These are phyloP conservation scores for Adelphocoris suturalis DNA, from an alignment of 2,888 invertebrate genomes.

Conservation along the genomic window DNA sequence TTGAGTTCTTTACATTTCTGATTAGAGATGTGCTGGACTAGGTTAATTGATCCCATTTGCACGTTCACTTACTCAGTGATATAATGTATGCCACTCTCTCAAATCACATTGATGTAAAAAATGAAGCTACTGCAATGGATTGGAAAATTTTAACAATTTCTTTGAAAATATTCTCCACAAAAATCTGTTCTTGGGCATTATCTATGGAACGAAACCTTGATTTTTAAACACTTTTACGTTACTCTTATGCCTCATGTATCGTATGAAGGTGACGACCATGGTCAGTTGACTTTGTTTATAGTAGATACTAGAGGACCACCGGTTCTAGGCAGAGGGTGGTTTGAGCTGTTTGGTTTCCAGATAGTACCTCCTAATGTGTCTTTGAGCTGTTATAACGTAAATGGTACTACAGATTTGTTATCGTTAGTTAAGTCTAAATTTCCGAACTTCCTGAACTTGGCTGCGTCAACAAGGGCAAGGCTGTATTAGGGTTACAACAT, in stretches of 20 bases:
- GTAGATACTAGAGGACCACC: not conserved
- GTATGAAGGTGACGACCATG: not conserved
- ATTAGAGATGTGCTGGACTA: too few species aligned
- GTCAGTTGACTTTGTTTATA: not conserved
- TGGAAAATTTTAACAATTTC: too few species aligned
- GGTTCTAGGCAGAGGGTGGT: not conserved
- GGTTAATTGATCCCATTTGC: too few species aligned
- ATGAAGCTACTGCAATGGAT: too few species aligned
- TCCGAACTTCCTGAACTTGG: conserved; percentile 72
- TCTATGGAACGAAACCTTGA: too few species aligned
- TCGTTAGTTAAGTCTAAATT: conserved; percentile 63
- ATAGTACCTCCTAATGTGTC: not conserved
- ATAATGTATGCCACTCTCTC: too few species aligned
- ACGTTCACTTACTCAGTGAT: too few species aligned
- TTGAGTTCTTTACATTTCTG: not conserved
- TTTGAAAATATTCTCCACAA: too few species aligned
- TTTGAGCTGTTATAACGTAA: not conserved
- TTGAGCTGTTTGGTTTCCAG: not conserved
- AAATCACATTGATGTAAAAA: too few species aligned
- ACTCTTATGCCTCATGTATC: not conserved
- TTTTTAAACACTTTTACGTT: too few species aligned
- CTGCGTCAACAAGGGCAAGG: conserved; percentile 64
- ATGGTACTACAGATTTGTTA: conserved; percentile 3
- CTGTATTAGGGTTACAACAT: conserved; percentile 69
- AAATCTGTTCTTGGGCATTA: too few species aligned